These are phyloP conservation scores for Phortica okadai DNA, from an alignment of 2,888 invertebrate species.

Conservation along the genomic window DNA sequence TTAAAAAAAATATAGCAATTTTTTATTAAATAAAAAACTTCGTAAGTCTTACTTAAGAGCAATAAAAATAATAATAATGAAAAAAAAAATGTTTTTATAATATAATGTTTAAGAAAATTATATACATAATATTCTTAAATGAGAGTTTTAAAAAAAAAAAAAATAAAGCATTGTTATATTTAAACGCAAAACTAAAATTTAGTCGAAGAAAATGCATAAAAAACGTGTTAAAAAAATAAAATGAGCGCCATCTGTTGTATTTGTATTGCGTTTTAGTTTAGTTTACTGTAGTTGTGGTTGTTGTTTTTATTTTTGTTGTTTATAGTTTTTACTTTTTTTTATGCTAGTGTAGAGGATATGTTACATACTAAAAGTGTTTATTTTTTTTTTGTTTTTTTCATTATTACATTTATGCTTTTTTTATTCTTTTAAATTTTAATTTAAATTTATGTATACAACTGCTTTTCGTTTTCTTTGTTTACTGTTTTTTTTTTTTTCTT, in stretches of 20 bases:
- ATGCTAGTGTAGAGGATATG: constrained; percentile 32
- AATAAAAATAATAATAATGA: too few species aligned
- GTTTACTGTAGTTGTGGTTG: neutral
- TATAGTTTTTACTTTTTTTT: constrained; percentile 9
- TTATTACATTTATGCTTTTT: neutral
- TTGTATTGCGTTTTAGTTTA: neutral
- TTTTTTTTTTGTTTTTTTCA: neutral
- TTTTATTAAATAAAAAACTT: too few species aligned
- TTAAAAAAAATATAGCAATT: neutral
- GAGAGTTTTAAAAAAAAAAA: neutral
- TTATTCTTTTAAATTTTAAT: constrained; percentile 20
- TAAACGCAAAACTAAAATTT: neutral
- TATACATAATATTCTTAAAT: too few species aligned
- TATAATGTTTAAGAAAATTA: too few species aligned
- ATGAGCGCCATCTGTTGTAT: neutral
- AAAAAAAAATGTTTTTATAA: too few species aligned
- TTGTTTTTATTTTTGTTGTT: neutral
- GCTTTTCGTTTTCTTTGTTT: neutral
- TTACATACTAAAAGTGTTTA: constrained; percentile 33
- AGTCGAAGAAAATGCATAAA: neutral
- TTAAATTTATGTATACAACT: constrained; percentile 14
- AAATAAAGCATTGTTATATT: neutral
- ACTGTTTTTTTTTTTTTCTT: neutral
- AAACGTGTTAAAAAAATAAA: neutral
- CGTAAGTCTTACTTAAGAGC: too few species aligned